These are phyloP conservation scores for Gymnopithys bicolor DNA, from an alignment of 2,797 vertebrate genomes.

Conservation along the genomic window DNA sequence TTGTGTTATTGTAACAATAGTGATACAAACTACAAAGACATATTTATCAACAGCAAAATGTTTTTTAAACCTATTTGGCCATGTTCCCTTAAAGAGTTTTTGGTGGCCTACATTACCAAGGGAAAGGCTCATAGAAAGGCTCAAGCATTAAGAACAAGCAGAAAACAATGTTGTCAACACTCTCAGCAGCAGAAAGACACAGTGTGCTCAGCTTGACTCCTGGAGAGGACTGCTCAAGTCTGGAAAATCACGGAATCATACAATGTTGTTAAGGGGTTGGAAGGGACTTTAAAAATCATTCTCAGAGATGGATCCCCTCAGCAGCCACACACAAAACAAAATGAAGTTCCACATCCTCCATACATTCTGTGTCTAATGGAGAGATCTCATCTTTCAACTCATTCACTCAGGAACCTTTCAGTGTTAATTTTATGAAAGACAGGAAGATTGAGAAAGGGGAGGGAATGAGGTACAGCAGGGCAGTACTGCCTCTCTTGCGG, in stretches of 20 bases:
- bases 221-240: neutral
- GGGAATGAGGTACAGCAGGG: neutral
- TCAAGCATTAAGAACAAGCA: neutral
- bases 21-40: neutral
- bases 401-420: neutral
- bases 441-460: neutral
- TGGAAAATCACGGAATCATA: neutral
- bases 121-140: neutral
- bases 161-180: neutral
- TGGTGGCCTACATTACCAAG: neutral
- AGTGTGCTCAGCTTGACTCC: neutral
- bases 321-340: accelerated
- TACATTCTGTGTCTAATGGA: neutral
- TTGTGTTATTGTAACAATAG: neutral
- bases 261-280: neutral
- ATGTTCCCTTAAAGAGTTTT: neutral
- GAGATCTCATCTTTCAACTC: neutral
- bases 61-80: neutral
- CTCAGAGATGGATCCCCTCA: neutral
- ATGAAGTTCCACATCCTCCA: neutral
- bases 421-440: neutral
- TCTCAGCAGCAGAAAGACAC: neutral
- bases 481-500: neutral
- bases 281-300: neutral
- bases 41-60: neutral